Evolutionary conservation across 2,888 invertebrate genomes (phyloP).

Genomic region (Synergus itoensis): DNA sequence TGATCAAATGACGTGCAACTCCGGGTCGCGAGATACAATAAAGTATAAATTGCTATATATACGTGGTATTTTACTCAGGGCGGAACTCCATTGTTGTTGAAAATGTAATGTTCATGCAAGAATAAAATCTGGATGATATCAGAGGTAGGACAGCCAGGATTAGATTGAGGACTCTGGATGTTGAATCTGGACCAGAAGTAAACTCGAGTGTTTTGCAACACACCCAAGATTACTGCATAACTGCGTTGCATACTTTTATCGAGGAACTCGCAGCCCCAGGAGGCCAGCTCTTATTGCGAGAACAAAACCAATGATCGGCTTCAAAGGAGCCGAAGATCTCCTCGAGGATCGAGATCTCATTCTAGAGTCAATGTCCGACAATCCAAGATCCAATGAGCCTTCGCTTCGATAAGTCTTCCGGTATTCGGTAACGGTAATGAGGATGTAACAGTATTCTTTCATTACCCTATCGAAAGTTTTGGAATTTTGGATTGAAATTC

Average conservation of each 20-base stretch:
- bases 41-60: constrained; percentile 5
- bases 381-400: background rate
- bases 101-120: background rate
- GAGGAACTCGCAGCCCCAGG: background rate
- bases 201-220: background rate
- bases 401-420: constrained; percentile 2
- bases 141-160: background rate
- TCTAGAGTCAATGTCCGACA: background rate
- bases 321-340: background rate
- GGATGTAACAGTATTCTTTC: background rate
- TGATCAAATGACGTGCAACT: constrained; percentile 9
- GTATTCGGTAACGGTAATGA: background rate
- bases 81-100: background rate
- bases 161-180: background rate
- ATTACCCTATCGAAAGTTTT: too few relatives aligned
- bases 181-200: background rate
- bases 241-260: background rate
- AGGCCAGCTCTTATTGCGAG: background rate
- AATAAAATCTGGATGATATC: background rate
- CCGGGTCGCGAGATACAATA: background rate
- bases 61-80: background rate
- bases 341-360: background rate
- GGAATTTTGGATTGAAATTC: too few relatives aligned
- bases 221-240: background rate
- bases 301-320: background rate